These are phyloP conservation scores for Rhinophrynus dorsalis DNA, from an alignment of 2,797 vertebrate species.

Conservation along the genomic window DNA sequence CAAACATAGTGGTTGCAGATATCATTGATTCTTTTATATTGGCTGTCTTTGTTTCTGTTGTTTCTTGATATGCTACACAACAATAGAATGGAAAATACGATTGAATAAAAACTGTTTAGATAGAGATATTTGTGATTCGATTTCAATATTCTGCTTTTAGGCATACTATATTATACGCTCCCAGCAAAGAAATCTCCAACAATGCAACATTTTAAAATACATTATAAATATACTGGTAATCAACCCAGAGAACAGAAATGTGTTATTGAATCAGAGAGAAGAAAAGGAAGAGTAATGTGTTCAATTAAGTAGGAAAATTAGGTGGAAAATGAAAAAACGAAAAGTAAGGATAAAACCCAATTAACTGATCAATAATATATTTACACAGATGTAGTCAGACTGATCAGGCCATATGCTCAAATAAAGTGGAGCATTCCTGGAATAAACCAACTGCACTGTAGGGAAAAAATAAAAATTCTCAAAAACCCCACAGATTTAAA, in stretches of 20 bases:
- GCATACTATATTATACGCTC: slow-evolving; percentile 37
- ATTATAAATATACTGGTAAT: slow-evolving; percentile 40
- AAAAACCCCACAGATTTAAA: not conserved
- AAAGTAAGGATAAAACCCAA: slow-evolving; percentile 22
- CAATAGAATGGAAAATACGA: slow-evolving; percentile 66
- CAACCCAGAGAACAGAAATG: slow-evolving; percentile 25
- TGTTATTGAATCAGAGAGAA: slow-evolving; percentile 30
- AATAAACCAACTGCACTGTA: too few relatives aligned
- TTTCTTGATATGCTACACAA: slow-evolving; percentile 80
- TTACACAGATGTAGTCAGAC: not conserved
- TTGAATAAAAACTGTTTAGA: slow-evolving; percentile 75
- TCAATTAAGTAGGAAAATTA: slow-evolving; percentile 36
- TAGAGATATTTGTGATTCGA: slow-evolving; percentile 80
- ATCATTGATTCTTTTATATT: slow-evolving; percentile 83
- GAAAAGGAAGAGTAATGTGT: slow-evolving; percentile 23
- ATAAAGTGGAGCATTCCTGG: too few relatives aligned
- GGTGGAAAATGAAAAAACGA: slow-evolving; percentile 31
- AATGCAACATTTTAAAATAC: slow-evolving; percentile 56
- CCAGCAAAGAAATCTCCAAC: slow-evolving; percentile 48
- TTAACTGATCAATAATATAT: slow-evolving; percentile 37
- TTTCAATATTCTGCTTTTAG: slow-evolving; percentile 56
- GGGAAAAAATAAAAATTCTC: too few relatives aligned
- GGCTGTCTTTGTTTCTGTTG: slow-evolving; percentile 75
- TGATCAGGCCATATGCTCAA: too few relatives aligned
- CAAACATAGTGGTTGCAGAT: slow-evolving; percentile 79